Conservation (phyloP, 2,797 vertebrate species). For the Syndactyla subalaris region DNA sequence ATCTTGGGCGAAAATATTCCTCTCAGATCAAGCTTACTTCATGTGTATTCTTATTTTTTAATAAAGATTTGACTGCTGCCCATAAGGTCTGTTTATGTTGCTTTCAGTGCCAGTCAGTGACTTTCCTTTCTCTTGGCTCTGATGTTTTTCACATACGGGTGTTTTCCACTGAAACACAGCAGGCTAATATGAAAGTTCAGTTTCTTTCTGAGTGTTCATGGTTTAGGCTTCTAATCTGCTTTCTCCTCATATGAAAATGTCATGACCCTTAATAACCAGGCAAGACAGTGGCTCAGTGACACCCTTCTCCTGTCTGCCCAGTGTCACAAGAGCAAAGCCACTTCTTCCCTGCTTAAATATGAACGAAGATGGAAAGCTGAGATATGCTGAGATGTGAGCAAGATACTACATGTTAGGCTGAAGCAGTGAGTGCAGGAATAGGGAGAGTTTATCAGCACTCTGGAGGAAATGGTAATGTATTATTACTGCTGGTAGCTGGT, state of each 20-base stretch:
- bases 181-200: neutral
- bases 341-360: neutral
- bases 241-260: neutral
- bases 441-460: neutral
- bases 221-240: neutral
- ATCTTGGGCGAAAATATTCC: neutral
- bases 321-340: neutral
- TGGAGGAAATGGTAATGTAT: neutral
- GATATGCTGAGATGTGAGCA: neutral
- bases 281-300: neutral
- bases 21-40: neutral
- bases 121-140: neutral
- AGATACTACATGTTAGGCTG: neutral
- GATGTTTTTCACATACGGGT: neutral
- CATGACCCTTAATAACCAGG: neutral
- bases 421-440: neutral
- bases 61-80: neutral
- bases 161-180: neutral
- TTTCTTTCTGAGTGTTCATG: neutral
- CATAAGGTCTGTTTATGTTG: neutral
- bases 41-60: neutral
- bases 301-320: neutral
- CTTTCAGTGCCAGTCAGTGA: neutral
- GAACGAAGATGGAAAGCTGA: neutral
- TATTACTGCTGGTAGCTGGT: neutral